A percentile compares a stretch with the other conserved stretches of the same genome.
These are phyloP conservation scores for Ageneiosus marmoratus DNA, from an alignment of 2,113 vertebrate genomes.

Conservation along the genomic window DNA sequence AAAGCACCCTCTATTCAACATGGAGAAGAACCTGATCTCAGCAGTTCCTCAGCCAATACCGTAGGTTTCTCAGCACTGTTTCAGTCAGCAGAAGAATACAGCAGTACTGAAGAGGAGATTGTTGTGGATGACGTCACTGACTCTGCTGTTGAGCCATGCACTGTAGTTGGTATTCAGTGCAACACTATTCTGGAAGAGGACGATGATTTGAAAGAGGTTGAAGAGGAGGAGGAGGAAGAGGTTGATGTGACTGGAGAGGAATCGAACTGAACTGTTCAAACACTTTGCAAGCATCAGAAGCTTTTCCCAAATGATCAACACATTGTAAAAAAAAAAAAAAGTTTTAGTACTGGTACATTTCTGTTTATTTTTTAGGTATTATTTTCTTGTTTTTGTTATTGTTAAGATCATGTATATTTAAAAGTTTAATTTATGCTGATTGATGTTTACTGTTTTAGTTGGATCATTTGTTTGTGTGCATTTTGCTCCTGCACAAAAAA, in stretches of 20 bases:
- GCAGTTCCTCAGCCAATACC: neutral
- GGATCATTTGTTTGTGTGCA: neutral
- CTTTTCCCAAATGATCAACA: neutral
- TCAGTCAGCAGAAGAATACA: slow-evolving; percentile 16
- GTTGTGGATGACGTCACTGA: slow-evolving; percentile 65
- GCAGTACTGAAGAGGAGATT: slow-evolving; percentile 52
- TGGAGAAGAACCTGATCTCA: neutral
- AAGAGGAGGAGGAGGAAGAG: slow-evolving; percentile 50
- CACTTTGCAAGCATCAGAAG: neutral
- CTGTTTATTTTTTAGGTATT: neutral
- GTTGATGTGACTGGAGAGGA: slow-evolving; percentile 66
- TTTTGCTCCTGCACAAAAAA: neutral
- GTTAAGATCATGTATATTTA: neutral
- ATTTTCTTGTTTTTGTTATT: neutral
- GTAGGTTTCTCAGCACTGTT: neutral
- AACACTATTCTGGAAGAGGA: slow-evolving; percentile 49
- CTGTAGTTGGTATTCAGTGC: neutral
- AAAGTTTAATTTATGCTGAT: neutral
- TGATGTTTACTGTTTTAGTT: neutral
- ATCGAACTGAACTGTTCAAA: slow-evolving; percentile 38
- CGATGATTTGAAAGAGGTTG: slow-evolving; percentile 60
- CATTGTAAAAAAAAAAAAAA: neutral
- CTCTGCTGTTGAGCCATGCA: slow-evolving; percentile 44
- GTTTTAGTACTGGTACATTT: neutral
- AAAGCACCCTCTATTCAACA: neutral